A percentile compares a stretch with the other conserved stretches of the same genome.
Evolutionary conservation across 2,797 vertebrate species (phyloP).

Genomic region (Parambassis ranga): DNA sequence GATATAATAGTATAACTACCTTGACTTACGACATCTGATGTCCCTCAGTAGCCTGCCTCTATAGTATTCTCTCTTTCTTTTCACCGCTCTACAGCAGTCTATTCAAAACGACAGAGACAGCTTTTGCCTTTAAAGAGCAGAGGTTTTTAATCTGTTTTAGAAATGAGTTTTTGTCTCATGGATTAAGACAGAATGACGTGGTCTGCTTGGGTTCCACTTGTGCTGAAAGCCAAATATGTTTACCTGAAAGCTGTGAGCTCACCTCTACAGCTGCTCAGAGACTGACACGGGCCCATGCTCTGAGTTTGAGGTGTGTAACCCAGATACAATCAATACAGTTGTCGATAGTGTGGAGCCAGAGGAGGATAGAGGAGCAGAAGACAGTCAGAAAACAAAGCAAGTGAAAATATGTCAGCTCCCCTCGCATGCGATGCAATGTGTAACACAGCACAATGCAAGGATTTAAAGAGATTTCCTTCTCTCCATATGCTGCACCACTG

Average conservation of each 20-base stretch:
- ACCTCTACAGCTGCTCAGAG: background rate
- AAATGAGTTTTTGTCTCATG: constrained; percentile 1
- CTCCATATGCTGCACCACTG: background rate
- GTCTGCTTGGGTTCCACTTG: background rate
- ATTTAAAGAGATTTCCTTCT: background rate
- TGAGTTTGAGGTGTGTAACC: constrained; percentile 33
- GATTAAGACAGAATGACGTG: constrained; percentile 1
- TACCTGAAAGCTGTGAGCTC: background rate
- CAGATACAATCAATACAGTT: constrained; percentile 40
- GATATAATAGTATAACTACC: constrained; percentile 43
- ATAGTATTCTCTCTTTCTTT: constrained; percentile 24
- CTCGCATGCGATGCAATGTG: constrained; percentile 17
- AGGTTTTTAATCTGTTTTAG: constrained; percentile 27
- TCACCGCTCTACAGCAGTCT: constrained; percentile 16
- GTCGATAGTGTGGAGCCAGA: constrained; percentile 1
- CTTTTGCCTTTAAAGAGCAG: constrained; percentile 32
- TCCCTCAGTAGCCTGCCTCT: constrained; percentile 17
- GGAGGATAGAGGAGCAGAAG: constrained; percentile 7
- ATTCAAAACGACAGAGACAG: constrained; percentile 16
- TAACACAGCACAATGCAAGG: constrained; percentile 17
- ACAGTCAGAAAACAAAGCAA: constrained; percentile 23
- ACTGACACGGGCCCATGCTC: background rate
- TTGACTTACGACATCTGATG: constrained; percentile 52
- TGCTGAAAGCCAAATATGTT: constrained; percentile 25
- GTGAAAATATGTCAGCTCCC: constrained; percentile 42